These are phyloP conservation scores for Xanthorhoe spadicearia DNA, from an alignment of 2,888 invertebrate species.

Conservation along the genomic window DNA sequence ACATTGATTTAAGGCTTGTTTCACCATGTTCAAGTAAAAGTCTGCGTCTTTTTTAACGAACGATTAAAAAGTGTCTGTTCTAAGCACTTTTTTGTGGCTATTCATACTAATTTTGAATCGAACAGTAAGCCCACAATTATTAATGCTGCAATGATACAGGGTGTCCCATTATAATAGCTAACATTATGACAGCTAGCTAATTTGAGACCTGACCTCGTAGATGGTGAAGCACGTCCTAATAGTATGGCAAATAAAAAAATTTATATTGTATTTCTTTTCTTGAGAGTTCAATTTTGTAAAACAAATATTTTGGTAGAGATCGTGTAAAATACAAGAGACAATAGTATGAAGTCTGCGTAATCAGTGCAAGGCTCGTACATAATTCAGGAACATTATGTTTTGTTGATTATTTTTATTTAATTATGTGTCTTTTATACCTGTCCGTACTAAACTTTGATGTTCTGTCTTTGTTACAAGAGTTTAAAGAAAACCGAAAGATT, in stretches of 20 bases:
- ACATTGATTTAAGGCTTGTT: background rate
- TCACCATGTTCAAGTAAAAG: too few relatives aligned
- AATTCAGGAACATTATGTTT: background rate
- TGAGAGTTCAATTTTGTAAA: too few relatives aligned
- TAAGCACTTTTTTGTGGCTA: too few relatives aligned
- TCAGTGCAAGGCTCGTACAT: slow-evolving; percentile 16
- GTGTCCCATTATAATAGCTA: too few relatives aligned
- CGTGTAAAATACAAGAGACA: background rate
- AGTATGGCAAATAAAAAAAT: background rate
- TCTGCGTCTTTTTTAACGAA: too few relatives aligned
- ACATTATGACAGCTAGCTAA: too few relatives aligned
- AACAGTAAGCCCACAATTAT: too few relatives aligned
- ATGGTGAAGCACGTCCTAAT: too few relatives aligned
- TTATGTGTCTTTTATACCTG: slow-evolving; percentile 11
- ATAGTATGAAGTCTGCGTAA: slow-evolving; percentile 13
- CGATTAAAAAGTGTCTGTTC: too few relatives aligned
- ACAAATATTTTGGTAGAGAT: background rate
- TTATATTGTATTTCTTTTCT: background rate
- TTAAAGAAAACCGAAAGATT: background rate
- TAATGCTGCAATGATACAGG: too few relatives aligned
- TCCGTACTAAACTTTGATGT: background rate
- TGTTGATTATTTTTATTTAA: background rate
- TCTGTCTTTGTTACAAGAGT: background rate
- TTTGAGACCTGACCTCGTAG: too few relatives aligned
- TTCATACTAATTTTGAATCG: too few relatives aligned